Percentiles rank a stretch among this genome's conserved stretches.
These are phyloP conservation scores for Gobio occitaniae DNA, from an alignment of 2,797 vertebrate genomes.

Conservation along the genomic window DNA sequence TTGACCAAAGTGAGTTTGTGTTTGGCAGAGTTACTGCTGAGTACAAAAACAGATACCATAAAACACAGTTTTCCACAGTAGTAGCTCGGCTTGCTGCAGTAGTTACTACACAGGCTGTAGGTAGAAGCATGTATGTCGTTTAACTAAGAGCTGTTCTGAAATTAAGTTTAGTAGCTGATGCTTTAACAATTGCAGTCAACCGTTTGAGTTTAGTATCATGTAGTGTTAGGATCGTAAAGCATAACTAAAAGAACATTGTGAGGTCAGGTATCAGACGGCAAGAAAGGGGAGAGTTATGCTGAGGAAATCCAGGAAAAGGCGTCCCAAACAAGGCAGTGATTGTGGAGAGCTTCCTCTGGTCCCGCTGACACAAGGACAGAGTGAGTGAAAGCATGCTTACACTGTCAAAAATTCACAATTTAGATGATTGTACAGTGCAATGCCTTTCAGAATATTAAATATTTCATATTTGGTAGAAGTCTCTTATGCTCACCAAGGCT, in stretches of 20 bases:
- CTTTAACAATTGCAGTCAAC: not conserved
- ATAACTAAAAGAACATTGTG: constrained; percentile 5
- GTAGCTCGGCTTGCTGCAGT: not conserved
- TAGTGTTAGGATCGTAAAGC: not conserved
- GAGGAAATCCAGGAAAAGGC: constrained; percentile 40
- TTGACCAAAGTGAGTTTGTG: not conserved
- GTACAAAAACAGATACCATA: constrained; percentile 51
- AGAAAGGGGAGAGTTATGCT: constrained; percentile 37
- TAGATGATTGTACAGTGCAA: not conserved
- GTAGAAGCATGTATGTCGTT: not conserved
- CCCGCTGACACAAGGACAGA: constrained; percentile 39
- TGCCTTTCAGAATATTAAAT: too few relatives aligned
- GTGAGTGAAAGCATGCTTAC: constrained; percentile 40
- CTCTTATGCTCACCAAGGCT: not conserved
- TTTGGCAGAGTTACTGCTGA: constrained; percentile 42
- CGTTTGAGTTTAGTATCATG: constrained; percentile 1
- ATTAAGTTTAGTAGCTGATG: not conserved
- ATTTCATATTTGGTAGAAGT: not conserved
- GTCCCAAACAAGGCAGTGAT: constrained; percentile 1
- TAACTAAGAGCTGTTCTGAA: not conserved
- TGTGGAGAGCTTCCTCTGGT: constrained; percentile 42
- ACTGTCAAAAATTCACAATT: not conserved
- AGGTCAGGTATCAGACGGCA: not conserved
- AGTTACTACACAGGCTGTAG: constrained; percentile 1
- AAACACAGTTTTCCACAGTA: constrained; percentile 23